Evolutionary conservation across 2,113 vertebrate species (phyloP).

Genomic region (Psettodes erumei): DNA sequence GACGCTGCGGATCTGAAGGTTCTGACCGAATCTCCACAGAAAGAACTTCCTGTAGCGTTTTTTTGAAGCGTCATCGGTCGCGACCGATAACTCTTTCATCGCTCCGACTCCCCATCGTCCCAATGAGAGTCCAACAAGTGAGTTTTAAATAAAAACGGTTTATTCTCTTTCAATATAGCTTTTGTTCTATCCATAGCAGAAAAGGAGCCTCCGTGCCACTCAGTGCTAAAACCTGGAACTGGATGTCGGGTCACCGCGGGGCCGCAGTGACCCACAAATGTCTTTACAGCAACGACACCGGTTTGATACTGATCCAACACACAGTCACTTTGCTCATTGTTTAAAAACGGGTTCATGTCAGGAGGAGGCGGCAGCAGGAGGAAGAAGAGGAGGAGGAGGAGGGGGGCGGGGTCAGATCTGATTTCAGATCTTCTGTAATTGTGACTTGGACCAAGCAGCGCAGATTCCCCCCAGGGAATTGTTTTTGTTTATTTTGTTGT

Average conservation of each 20-base stretch:
- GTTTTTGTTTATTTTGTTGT: too few species aligned
- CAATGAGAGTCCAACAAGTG: slow-evolving; percentile 26
- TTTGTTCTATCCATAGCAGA: slow-evolving; percentile 83
- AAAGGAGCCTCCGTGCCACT: slow-evolving; percentile 80
- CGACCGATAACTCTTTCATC: too few species aligned
- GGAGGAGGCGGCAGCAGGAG: background rate
- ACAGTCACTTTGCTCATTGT: slow-evolving; percentile 72
- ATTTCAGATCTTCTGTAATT: slow-evolving; percentile 44
- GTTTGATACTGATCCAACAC: slow-evolving; percentile 71
- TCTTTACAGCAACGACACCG: slow-evolving; percentile 72
- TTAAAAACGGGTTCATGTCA: slow-evolving; percentile 68
- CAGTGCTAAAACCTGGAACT: slow-evolving; percentile 80
- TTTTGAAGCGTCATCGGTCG: too few species aligned
- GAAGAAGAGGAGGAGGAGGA: background rate
- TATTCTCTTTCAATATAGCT: slow-evolving; percentile 85
- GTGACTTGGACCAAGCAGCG: slow-evolving; percentile 56
- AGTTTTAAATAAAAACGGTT: slow-evolving; percentile 82
- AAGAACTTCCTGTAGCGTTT: too few species aligned
- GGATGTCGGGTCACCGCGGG: slow-evolving; percentile 76
- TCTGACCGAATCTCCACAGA: too few species aligned
- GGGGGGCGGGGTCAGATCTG: slow-evolving; percentile 24
- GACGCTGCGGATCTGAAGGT: too few species aligned
- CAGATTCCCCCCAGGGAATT: slow-evolving; percentile 41
- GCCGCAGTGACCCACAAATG: slow-evolving; percentile 68
- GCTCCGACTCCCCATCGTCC: too few species aligned